Base-by-base conservation (phyloP, 2,113 vertebrate genomes). In the Rhinichthys klamathensis region DNA sequence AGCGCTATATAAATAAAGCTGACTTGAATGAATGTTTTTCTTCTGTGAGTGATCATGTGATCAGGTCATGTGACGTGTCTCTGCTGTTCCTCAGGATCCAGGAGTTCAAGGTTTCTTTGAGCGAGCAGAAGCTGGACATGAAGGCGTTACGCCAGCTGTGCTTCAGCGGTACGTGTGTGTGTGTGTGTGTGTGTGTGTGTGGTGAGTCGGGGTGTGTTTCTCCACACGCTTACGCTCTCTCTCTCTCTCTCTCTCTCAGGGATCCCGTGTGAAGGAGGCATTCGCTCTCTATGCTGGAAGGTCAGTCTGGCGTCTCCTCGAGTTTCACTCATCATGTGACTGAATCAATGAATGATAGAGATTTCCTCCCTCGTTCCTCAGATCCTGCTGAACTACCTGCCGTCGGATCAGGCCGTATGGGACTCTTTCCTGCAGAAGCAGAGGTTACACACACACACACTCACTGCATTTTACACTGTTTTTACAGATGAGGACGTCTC, bases 301-400 rank as follows among this genome's bases (percentile, higher is more conserved):
- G 98, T 99, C 91, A 91, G 96, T 46, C 38, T 4, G 2, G n/a
- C 13, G n/a, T 56, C 9, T 67, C 46, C 13, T 49, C 8, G 3
- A 49, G 46, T 49, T 4, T 49, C 54, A 7, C 54, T 56, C 54
- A 0, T 56, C 27, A 21, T 30, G 12, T 54, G 21, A 56, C 54
- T 60, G 1, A 38, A 23, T 1, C 32, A 56, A 76, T 23, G 27
- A 21, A 32, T 51, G 49, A 51, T 5, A 5, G 46, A 13, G 49
- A 15, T 51, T 51, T 51, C 15, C 49, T 51, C 49, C 49, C 13
- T 49, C 32, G 86, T 61, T 90, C 30, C 86, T 15, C 91, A 99
- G 98, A 96, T 99, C 87, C 96, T 99, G 82, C 93, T 99, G 27
- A 99, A 99, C 92, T 99, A 98, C 91, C 97, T 99, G 80, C 98